Evolutionary conservation across 2,113 vertebrate genomes (phyloP), one percentile per base, ranked within the genome.

Genomic region (Brienomyrus brachyistius): DNA sequence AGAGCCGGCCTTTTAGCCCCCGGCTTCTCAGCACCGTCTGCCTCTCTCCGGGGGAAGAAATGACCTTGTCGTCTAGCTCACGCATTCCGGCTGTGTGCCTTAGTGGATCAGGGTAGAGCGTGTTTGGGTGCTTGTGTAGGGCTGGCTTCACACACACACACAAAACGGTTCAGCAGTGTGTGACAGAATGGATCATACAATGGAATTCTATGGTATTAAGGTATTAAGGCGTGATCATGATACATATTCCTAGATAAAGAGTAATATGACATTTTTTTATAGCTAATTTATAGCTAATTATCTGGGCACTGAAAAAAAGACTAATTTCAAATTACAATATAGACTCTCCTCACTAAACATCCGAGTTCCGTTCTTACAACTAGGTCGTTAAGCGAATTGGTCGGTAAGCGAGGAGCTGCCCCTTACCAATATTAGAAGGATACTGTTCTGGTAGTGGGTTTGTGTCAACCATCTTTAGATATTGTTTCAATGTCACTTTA

Each of bases 11-110:
- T 48, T 84, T 84, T 84, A 48, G 40, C 45, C 82, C 45, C 21
- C 1, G 8, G 82, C 45, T n/a, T 66, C 13, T 45, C 7, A 56
- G 27, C 40, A 43, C 47, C 21, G 35, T 35, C 50, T 56, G 47
- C 50, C 27, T 52, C 66, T 82, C 88, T 35, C 88, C 66, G 77
- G 88, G 48, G 70, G 70, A 70, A 35, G 85, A 51, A 77, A 77
- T 80, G n/a, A 54, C 89, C 85, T 43, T 87, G 89, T 90, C 85
- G 86, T 59, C 89, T 85, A 80, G 85, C 86, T 70, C 51, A 87
- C 82, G 86, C 52, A 74, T 23, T 21, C 35, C 51, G 54, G 51
- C 82, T 84, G 82, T 48, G 82, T 56, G 50, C 23, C 82, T 43
- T 47, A 84, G 82, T n/a, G 43, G 82, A 43, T 47, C 43, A 23